Percentiles rank a stretch among this genome's conserved stretches.
Conservation (phyloP, 1,140 invertebrate species). For the Tribolium madens region DNA sequence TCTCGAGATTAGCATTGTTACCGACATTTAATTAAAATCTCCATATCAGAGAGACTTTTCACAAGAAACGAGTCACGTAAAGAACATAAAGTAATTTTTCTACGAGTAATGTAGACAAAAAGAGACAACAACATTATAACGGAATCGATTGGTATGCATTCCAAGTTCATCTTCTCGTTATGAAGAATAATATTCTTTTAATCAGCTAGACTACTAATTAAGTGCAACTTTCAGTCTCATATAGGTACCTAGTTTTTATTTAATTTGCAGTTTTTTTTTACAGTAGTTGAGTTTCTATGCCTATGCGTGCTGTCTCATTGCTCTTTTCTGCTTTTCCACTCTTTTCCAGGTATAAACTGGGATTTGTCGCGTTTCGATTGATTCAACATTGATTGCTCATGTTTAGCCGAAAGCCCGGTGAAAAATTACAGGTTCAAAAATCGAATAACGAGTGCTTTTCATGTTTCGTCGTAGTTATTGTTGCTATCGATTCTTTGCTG, state of each 20-base stretch:
- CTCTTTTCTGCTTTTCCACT: background rate
- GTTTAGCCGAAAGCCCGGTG: background rate
- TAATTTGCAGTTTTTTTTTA: background rate
- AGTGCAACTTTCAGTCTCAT: background rate
- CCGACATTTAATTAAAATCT: conserved; percentile 24
- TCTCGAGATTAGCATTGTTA: conserved; percentile 12
- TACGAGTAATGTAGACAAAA: background rate
- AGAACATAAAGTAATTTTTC: background rate
- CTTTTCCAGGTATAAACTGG: background rate
- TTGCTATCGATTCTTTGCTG: background rate
- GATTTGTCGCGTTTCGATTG: background rate
- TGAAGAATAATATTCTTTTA: background rate
- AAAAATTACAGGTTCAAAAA: background rate
- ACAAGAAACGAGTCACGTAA: background rate
- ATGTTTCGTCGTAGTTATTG: background rate
- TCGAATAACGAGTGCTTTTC: background rate
- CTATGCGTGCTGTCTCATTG: background rate
- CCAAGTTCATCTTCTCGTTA: background rate
- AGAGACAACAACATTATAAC: background rate
- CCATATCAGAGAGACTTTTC: conserved; percentile 9
- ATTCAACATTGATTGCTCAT: background rate
- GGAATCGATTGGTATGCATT: background rate
- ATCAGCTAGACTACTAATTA: background rate
- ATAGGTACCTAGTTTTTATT: no score
- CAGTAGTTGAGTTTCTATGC: background rate